Evolutionary conservation across 2,797 vertebrate genomes (phyloP).

Genomic region (Melanotaenia maccullochi): DNA sequence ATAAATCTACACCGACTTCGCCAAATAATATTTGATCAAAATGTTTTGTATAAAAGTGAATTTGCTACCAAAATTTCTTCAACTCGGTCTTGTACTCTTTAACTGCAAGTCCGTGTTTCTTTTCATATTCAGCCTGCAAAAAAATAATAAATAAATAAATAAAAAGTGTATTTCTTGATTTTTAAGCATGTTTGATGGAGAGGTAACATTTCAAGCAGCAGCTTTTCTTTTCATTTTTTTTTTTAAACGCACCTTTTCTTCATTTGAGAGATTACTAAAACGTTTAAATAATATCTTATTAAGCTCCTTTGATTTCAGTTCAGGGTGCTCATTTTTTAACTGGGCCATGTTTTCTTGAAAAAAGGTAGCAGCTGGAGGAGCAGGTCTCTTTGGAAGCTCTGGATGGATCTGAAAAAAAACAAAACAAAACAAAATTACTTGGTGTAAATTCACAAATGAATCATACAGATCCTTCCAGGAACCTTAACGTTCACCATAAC

Average conservation of each 20-base stretch:
- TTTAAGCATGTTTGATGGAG: background rate
- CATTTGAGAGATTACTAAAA: conserved; percentile 84
- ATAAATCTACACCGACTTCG: background rate
- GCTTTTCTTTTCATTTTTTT: background rate
- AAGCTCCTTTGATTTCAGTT: conserved; percentile 80
- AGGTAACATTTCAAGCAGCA: background rate
- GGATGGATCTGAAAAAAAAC: conserved; percentile 82
- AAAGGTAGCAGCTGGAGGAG: conserved; percentile 83
- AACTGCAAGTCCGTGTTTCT: conserved; percentile 80
- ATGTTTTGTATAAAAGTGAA: background rate
- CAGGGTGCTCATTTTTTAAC: conserved; percentile 83
- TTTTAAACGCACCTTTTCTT: conserved; percentile 84
- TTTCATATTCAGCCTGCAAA: conserved; percentile 83
- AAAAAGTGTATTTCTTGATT: background rate
- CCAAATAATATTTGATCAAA: background rate
- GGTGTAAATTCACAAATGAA: background rate
- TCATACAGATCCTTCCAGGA: no score
- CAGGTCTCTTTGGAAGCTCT: conserved; percentile 86
- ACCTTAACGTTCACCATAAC: no score
- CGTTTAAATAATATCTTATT: conserved; percentile 81
- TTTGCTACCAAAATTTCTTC: conserved; percentile 82
- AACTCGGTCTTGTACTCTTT: conserved; percentile 82
- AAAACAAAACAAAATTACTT: background rate
- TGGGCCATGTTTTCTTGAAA: conserved; percentile 84
- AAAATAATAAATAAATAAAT: background rate